These are phyloP conservation scores for Anagrus nilaparvatae DNA, from an alignment of 1,140 invertebrate genomes.

Conservation along the genomic window DNA sequence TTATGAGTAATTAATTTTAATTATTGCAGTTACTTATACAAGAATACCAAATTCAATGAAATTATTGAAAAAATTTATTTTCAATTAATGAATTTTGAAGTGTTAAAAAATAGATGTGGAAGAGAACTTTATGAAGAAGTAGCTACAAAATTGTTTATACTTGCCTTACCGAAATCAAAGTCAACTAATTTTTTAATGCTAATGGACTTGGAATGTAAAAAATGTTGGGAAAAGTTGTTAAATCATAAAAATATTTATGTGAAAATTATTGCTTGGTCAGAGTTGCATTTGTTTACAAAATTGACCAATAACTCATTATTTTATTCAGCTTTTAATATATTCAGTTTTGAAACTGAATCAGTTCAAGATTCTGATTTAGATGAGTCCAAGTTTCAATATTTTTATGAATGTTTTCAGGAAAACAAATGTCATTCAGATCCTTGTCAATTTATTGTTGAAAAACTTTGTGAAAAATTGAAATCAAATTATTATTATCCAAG, in stretches of 20 bases:
- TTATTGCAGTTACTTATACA: slow-evolving; percentile 11
- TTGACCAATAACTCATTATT: slow-evolving; percentile 1
- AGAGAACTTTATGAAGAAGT: slow-evolving; percentile 26
- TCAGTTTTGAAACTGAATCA: slow-evolving; percentile 18
- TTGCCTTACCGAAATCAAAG: slow-evolving; percentile 5
- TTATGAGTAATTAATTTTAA: slow-evolving; percentile 1
- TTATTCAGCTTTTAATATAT: slow-evolving; percentile 23
- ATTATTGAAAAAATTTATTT: slow-evolving; percentile 12
- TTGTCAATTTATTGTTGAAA: slow-evolving; percentile 12
- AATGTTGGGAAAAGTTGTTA: slow-evolving; percentile 15
- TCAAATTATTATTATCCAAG: slow-evolving; percentile 18
- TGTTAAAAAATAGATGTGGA: slow-evolving; percentile 21
- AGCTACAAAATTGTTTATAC: slow-evolving; percentile 20
- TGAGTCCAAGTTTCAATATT: slow-evolving; percentile 26
- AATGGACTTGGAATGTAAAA: background rate
- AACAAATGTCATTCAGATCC: background rate
- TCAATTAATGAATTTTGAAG: slow-evolving; percentile 16
- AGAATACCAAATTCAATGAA: slow-evolving; percentile 5
- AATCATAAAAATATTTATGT: slow-evolving; percentile 20
- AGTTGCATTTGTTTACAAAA: slow-evolving; percentile 16
- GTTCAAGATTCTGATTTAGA: slow-evolving; percentile 21
- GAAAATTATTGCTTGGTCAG: slow-evolving; percentile 23
- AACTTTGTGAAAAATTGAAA: slow-evolving; percentile 5
- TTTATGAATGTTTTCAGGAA: slow-evolving; percentile 23
- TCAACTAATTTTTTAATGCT: background rate